Percentiles rank a stretch among this genome's conserved stretches.
phyloP scores from a whole-genome alignment of 2,888 invertebrate genomes.

The Lamellibrachia columna region DNA sequence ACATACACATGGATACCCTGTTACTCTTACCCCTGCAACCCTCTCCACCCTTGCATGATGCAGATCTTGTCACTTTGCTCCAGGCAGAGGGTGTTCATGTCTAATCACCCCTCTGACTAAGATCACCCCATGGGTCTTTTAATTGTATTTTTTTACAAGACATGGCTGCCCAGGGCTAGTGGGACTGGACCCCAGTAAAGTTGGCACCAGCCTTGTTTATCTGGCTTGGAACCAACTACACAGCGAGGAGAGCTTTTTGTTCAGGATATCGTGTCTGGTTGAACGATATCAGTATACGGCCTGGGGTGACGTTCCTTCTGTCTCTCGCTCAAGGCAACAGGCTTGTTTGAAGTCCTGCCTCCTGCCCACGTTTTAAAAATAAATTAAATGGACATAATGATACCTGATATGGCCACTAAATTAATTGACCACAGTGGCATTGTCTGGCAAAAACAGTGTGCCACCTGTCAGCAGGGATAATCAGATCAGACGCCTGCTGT shows the following conservation, averaged over 20 bases:
- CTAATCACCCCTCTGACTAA: background rate
- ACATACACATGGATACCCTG: background rate
- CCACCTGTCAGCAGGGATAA: background rate
- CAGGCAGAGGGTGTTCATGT: background rate
- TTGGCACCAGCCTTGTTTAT: background rate
- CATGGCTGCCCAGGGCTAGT: background rate
- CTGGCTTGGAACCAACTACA: background rate
- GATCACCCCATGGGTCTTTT: background rate
- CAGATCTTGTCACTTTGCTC: background rate
- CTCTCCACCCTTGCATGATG: background rate
- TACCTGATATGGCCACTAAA: background rate
- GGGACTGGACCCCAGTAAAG: background rate
- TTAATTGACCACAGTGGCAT: background rate
- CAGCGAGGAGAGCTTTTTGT: background rate
- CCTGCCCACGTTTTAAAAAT: background rate
- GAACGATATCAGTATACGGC: constrained; percentile 1
- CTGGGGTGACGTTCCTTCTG: background rate
- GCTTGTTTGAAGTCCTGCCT: background rate
- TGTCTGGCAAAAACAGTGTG: background rate
- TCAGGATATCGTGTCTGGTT: background rate
- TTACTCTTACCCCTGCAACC: background rate
- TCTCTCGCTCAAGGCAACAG: background rate
- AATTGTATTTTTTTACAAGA: background rate
- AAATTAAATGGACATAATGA: background rate
- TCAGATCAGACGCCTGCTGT: background rate